These are phyloP conservation scores for Perdix hodgsoniae DNA, from an alignment of 2,797 vertebrate species.

Conservation along the genomic window DNA sequence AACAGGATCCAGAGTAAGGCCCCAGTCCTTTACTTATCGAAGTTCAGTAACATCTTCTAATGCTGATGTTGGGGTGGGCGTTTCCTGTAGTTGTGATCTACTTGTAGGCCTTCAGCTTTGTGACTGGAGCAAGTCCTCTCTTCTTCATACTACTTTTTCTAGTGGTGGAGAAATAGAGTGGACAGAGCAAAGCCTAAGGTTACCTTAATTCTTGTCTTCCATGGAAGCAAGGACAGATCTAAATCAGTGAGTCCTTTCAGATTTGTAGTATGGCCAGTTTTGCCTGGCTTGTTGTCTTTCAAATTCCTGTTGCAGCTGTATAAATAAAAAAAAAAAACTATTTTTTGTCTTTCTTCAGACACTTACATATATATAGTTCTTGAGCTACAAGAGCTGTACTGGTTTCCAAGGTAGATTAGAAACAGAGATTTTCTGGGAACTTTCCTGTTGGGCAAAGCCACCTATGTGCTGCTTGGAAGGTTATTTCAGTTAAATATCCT, in stretches of 20 bases:
- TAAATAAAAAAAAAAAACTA: background rate
- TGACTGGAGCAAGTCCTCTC: background rate
- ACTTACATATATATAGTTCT: background rate
- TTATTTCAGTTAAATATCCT: background rate
- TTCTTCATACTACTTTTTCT: background rate
- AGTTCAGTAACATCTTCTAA: background rate
- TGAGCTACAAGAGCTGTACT: background rate
- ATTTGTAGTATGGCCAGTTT: background rate
- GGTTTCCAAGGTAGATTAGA: background rate
- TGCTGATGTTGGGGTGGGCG: background rate
- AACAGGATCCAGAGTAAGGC: constrained; percentile 97
- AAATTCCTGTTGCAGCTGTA: background rate
- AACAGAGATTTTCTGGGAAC: background rate
- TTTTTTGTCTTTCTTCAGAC: background rate
- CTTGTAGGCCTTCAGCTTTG: background rate
- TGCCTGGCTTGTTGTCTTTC: background rate
- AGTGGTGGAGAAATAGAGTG: background rate
- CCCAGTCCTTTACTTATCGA: background rate
- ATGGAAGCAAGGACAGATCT: background rate
- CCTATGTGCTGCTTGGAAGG: background rate
- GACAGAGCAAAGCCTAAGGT: background rate
- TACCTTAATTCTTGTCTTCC: background rate
- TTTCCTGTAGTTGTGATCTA: background rate
- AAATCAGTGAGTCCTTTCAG: background rate
- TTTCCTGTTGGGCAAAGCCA: fast-evolving